These are phyloP conservation scores for Elephantulus edwardii DNA, from an alignment of 2,113 vertebrate genomes.

Conservation along the genomic window DNA sequence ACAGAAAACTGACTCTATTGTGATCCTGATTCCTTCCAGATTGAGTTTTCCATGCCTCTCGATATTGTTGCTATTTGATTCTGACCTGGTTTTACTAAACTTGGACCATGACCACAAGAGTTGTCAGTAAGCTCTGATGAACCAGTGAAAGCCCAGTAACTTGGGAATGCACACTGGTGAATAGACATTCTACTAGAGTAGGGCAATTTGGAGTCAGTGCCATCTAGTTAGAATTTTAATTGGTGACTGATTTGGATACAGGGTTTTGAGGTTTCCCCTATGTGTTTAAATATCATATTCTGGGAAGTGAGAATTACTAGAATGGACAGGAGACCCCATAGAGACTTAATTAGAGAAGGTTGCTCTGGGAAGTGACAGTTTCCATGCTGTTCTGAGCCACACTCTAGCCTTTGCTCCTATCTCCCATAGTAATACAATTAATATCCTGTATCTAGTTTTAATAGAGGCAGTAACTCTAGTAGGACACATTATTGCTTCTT, in stretches of 20 bases:
- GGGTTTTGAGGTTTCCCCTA: slow-evolving; percentile 33
- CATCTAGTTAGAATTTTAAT: slow-evolving; percentile 23
- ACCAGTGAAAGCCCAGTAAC: neutral
- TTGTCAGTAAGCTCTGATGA: neutral
- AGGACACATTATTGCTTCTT: slow-evolving; percentile 75
- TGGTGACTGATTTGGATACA: slow-evolving; percentile 42
- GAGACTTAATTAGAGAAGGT: slow-evolving; percentile 82
- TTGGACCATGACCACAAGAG: neutral
- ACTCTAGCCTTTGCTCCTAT: slow-evolving; percentile 56
- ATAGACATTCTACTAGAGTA: neutral
- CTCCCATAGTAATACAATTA: slow-evolving; percentile 76
- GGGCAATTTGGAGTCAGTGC: neutral
- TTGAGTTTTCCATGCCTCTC: neutral
- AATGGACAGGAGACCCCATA: slow-evolving; percentile 68
- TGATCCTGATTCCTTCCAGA: neutral
- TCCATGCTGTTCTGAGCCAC: slow-evolving; percentile 65
- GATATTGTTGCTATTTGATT: neutral
- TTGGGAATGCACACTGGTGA: neutral
- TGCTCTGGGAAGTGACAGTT: slow-evolving; percentile 78
- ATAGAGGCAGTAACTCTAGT: slow-evolving; percentile 78
- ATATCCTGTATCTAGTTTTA: slow-evolving; percentile 77
- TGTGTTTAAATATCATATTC: slow-evolving; percentile 54
- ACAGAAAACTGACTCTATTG: neutral
- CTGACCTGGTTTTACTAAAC: neutral
- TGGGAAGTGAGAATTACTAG: slow-evolving; percentile 60